Conservation (phyloP, 1,140 invertebrate genomes). For the Lepidurus packardi region DNA sequence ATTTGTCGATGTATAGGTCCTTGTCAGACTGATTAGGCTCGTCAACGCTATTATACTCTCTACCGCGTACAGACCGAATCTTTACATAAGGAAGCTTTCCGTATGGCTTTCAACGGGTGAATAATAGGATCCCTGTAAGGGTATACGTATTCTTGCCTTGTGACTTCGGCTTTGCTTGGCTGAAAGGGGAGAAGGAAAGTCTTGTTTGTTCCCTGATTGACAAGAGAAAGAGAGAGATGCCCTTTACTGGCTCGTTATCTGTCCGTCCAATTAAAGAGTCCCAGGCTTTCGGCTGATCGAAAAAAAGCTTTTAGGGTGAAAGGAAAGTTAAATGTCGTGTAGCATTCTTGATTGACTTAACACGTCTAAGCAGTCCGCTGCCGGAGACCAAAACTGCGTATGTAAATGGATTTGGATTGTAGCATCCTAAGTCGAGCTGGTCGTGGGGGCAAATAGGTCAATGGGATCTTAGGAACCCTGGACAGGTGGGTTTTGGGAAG, state of each 20-base stretch:
- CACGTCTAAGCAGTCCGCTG: not conserved
- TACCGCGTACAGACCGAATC: not conserved
- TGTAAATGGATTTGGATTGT: no score
- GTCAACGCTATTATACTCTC: not conserved
- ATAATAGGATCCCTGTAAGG: not conserved
- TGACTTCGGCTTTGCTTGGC: no score
- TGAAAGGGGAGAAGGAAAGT: not conserved
- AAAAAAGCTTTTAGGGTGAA: not conserved
- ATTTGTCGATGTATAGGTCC: not conserved
- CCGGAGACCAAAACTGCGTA: no score
- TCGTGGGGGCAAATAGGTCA: not conserved
- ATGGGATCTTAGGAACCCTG: not conserved
- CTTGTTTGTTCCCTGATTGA: not conserved
- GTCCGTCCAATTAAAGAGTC: not conserved
- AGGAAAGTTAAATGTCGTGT: not conserved
- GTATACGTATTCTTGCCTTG: no score
- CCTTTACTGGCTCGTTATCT: not conserved
- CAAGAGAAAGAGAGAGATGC: not conserved
- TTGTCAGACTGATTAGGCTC: constrained; percentile 14
- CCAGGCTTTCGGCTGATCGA: not conserved
- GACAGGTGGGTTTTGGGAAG: not conserved
- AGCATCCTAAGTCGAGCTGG: not conserved
- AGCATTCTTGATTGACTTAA: constrained; percentile 11
- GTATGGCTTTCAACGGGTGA: not conserved
- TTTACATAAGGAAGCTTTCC: constrained; percentile 3